Evolutionary conservation across 1,140 invertebrate genomes (phyloP), one percentile per base, ranked within the genome.

Genomic region (Nephotettix cincticeps): DNA sequence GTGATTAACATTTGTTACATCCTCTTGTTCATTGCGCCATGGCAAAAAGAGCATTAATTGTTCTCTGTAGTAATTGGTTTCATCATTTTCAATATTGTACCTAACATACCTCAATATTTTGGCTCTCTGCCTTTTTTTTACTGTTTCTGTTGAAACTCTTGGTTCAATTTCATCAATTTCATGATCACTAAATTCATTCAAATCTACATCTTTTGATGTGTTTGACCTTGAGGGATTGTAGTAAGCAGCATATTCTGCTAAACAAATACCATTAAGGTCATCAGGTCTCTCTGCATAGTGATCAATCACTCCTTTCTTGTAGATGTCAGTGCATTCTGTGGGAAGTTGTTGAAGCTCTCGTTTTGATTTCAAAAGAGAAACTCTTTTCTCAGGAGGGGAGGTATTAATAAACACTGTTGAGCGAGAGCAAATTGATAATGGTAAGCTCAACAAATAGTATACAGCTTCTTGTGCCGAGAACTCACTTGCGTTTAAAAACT

Each of bases 1-100:
- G 32, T n/a, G 6, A 51, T 67, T 2, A 9, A 43, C 30, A 14
- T 21, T 25, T 19, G 45, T 3, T 17, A 67, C 3, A 9, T 67
- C 65, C 21, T 51, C 11, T 67, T 2, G 17, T 45, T 67, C 65
- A 45, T 67, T 13, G n/a, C 65, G 23, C 65, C 65, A 67, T 43
- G 65, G 32, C 14, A 13, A 51, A 29, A 67, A n/a, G n/a, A n/a
- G n/a, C n/a, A n/a, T n/a, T n/a, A n/a, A n/a, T n/a, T n/a, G n/a
- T n/a, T n/a, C n/a, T n/a, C n/a, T n/a, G n/a, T n/a, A n/a, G n/a
- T n/a, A n/a, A n/a, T n/a, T n/a, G n/a, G n/a, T n/a, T n/a, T n/a
- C n/a, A n/a, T n/a, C n/a, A n/a, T n/a, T n/a, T n/a, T n/a, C n/a
- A n/a, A n/a, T n/a, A n/a, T n/a, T n/a, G n/a, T n/a, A n/a, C n/a